phyloP scores from a whole-genome alignment of 2,797 vertebrate genomes.

The Setipinna tenuifilis region DNA sequence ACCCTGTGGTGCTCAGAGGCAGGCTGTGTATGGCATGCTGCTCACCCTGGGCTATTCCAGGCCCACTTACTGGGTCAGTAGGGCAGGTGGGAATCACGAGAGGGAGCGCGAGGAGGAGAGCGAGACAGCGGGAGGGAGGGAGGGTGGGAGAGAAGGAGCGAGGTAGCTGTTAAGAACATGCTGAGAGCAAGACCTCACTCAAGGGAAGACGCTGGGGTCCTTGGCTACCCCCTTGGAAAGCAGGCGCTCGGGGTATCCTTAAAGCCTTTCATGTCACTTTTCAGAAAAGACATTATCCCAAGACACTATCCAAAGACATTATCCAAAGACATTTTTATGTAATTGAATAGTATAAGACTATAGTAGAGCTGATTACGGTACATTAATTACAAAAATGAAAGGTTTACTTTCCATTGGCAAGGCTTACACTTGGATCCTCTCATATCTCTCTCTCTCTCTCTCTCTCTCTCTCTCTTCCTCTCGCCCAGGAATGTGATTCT shows the following conservation, averaged over 20 bases:
- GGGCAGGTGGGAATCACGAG: constrained; percentile 38
- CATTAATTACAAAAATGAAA: no score
- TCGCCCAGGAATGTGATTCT: background rate
- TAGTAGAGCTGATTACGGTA: no score
- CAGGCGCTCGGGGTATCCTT: background rate
- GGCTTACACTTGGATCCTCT: background rate
- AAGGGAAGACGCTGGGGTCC: background rate
- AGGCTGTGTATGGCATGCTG: constrained; percentile 28
- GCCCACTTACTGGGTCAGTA: constrained; percentile 51
- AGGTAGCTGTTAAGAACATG: background rate
- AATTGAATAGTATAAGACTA: no score
- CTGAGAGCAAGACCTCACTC: background rate
- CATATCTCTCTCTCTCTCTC: background rate
- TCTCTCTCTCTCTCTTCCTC: background rate
- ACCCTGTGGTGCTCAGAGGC: background rate
- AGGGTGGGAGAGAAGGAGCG: background rate
- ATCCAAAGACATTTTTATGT: no score
- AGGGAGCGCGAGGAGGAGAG: background rate
- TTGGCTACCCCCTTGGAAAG: background rate
- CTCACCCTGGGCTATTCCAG: constrained; percentile 44
- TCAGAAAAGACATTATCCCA: background rate
- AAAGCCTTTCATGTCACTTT: background rate
- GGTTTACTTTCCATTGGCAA: no score
- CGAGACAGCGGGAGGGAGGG: background rate
- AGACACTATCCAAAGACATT: no score